phyloP scores from a whole-genome alignment of 2,888 invertebrate genomes.

The Ophioninae sp. region DNA sequence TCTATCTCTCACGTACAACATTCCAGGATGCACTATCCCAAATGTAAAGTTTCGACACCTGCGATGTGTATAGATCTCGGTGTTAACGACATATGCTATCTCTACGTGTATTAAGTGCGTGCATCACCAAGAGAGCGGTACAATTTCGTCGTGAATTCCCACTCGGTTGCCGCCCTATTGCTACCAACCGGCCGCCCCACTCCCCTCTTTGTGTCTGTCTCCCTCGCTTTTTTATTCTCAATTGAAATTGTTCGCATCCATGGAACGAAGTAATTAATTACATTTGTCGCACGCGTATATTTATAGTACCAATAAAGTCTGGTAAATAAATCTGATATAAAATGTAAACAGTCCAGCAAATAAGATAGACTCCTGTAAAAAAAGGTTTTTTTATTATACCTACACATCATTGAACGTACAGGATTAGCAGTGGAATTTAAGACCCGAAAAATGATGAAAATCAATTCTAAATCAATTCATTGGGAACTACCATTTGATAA shows the following conservation, averaged over 20 bases:
- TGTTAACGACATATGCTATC: background rate
- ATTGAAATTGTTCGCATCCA: slow-evolving; percentile 11
- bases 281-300: slow-evolving; percentile 10
- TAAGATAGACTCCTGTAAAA: background rate
- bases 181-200: no score
- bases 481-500: no score
- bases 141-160: background rate
- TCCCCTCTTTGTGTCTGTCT: background rate
- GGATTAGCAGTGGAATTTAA: background rate
- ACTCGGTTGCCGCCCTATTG: background rate
- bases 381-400: background rate
- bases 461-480: no score
- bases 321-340: slow-evolving; percentile 6
- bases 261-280: slow-evolving; percentile 46
- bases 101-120: slow-evolving; percentile 4
- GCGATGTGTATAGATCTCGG: background rate
- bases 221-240: background rate
- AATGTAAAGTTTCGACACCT: slow-evolving; percentile 26
- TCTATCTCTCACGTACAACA: slow-evolving; percentile 16
- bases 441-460: background rate
- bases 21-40: slow-evolving; percentile 21
- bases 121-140: slow-evolving; percentile 15
- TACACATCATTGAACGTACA: background rate
- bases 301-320: background rate
- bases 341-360: background rate